phyloP scores from a whole-genome alignment of 2,797 vertebrate species.

The Phalloptychus januarius region DNA sequence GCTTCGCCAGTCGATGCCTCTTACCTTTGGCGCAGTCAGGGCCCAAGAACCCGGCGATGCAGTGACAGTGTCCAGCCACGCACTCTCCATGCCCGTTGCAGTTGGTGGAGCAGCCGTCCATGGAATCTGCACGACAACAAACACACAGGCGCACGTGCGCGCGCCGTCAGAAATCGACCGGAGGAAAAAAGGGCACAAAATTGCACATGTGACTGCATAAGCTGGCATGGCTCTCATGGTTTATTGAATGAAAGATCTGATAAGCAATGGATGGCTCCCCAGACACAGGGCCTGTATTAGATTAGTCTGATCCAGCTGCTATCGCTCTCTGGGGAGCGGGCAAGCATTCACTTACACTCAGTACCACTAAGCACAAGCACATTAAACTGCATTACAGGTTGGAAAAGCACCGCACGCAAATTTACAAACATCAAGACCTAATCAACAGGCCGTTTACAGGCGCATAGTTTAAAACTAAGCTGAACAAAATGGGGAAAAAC shows the following conservation, averaged over 20 bases:
- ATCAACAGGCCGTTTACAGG: conserved; percentile 76
- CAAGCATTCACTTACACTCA: conserved; percentile 78
- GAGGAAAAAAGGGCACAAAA: conserved; percentile 35
- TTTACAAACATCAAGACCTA: conserved; percentile 73
- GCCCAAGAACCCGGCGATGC: conserved; percentile 93
- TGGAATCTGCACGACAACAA: conserved; percentile 80
- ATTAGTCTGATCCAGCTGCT: conserved; percentile 82
- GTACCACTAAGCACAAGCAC: conserved; percentile 77
- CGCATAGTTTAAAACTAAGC: conserved; percentile 42
- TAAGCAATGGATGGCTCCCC: conserved; percentile 79
- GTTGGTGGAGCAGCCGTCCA: conserved; percentile 94
- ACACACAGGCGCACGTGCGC: conserved; percentile 25
- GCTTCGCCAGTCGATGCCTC: conserved; percentile 18
- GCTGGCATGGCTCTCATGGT: conserved; percentile 58
- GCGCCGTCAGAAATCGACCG: conserved; percentile 25
- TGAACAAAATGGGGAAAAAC: conserved; percentile 31
- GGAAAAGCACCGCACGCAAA: conserved; percentile 63
- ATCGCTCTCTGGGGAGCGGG: conserved; percentile 75
- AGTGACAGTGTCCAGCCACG: conserved; percentile 94
- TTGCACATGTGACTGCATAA: conserved; percentile 61
- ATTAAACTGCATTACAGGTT: conserved; percentile 75
- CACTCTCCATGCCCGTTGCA: conserved; percentile 97
- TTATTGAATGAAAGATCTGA: conserved; percentile 79
- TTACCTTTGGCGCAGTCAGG: conserved; percentile 96
- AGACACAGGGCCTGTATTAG: conserved; percentile 76